Conservation (phyloP, 1,140 invertebrate genomes). For the Oryzaephilus surinamensis region DNA sequence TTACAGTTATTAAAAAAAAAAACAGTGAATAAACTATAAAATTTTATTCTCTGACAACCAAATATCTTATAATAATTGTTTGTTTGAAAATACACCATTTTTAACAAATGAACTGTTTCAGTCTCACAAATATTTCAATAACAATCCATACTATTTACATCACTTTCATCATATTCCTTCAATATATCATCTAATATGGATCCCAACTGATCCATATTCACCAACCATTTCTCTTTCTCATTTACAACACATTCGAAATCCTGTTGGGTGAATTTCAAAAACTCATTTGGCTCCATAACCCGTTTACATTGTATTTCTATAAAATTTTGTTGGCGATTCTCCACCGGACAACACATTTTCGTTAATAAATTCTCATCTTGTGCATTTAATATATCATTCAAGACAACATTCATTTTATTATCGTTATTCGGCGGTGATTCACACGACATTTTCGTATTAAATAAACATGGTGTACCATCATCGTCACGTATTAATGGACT, state of each 20-base stretch:
- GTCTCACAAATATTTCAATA: constrained; percentile 44
- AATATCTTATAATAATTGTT: too few relatives aligned
- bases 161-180: constrained; percentile 39
- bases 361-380: constrained; percentile 50
- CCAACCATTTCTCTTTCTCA: constrained; percentile 46
- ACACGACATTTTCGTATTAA: background rate
- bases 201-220: constrained; percentile 45
- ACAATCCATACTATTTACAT: constrained; percentile 51
- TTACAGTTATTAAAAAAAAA: too few relatives aligned
- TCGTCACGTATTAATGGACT: constrained; percentile 1
- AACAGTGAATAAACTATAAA: too few relatives aligned
- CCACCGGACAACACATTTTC: constrained; percentile 34
- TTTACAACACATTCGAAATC: constrained; percentile 44
- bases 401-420: constrained; percentile 32
- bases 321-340: too few relatives aligned
- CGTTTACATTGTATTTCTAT: constrained; percentile 23
- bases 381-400: constrained; percentile 43
- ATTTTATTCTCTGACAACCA: too few relatives aligned
- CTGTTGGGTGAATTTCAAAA: constrained; percentile 42
- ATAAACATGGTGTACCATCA: background rate
- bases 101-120: too few relatives aligned
- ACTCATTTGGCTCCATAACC: constrained; percentile 43
- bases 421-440: constrained; percentile 2
- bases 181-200: constrained; percentile 57
- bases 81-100: too few relatives aligned